Percentiles rank a stretch among this genome's conserved stretches.
phyloP scores from a whole-genome alignment of 2,797 vertebrate species.

The Helostoma temminkii region DNA sequence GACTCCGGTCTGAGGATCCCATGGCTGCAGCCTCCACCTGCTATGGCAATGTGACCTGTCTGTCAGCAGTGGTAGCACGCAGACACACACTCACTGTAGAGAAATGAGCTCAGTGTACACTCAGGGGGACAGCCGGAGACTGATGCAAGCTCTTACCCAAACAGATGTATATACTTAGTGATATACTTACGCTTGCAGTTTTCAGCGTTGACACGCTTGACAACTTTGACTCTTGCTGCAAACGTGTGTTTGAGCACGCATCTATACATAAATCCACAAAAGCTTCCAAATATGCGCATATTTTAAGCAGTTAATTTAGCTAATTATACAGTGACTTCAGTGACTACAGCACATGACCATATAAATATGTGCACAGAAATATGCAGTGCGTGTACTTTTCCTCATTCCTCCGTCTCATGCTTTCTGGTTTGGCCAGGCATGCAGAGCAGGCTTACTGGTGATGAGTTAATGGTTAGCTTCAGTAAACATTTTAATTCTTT shows the following conservation, averaged over 20 bases:
- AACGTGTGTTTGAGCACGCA: slow-evolving; percentile 19
- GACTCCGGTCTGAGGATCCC: slow-evolving; percentile 67
- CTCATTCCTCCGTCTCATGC: slow-evolving; percentile 12
- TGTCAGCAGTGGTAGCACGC: slow-evolving; percentile 66
- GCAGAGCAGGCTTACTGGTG: slow-evolving; percentile 18
- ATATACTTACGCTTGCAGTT: slow-evolving; percentile 60
- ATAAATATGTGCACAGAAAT: slow-evolving; percentile 32
- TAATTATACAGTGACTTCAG: slow-evolving; percentile 4
- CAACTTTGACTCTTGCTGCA: slow-evolving; percentile 27
- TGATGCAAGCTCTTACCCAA: slow-evolving; percentile 52
- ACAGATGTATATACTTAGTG: slow-evolving; percentile 56
- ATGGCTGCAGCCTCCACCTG: slow-evolving; percentile 77
- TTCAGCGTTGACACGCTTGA: slow-evolving; percentile 59
- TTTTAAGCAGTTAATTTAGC: slow-evolving; percentile 10
- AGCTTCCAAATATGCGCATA: slow-evolving; percentile 26
- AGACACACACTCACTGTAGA: slow-evolving; percentile 45
- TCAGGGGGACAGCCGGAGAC: slow-evolving; percentile 35
- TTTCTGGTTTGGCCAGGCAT: slow-evolving; percentile 1
- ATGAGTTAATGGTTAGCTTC: slow-evolving; percentile 24
- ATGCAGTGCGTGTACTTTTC: slow-evolving; percentile 28
- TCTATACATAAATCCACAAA: slow-evolving; percentile 10
- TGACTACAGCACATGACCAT: slow-evolving; percentile 3
- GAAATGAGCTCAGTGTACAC: slow-evolving; percentile 38
- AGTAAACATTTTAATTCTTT: slow-evolving; percentile 36
- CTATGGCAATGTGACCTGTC: slow-evolving; percentile 80